These are phyloP conservation scores for Sebastes goodei DNA, from an alignment of 2,797 vertebrate species.

Conservation along the genomic window DNA sequence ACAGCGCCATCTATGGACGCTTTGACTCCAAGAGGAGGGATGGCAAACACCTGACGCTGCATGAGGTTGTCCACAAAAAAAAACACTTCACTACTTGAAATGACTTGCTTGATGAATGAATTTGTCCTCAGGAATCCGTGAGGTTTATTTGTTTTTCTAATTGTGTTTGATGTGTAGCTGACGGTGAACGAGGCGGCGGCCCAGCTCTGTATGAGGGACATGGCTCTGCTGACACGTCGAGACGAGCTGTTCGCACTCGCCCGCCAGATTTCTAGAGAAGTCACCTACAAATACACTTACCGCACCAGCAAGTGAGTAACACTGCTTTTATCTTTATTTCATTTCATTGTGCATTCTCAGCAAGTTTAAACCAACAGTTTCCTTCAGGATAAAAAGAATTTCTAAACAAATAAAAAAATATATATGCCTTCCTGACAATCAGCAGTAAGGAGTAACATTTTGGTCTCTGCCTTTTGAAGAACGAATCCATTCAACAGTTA, in stretches of 20 bases:
- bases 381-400: no score
- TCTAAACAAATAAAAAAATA: no score
- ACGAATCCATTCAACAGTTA: neutral
- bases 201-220: conserved; percentile 96
- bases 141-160: neutral
- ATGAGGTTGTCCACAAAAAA: conserved; percentile 85
- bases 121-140: neutral
- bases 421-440: no score
- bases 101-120: no score
- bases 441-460: neutral
- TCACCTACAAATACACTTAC: conserved; percentile 99
- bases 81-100: neutral
- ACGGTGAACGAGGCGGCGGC: conserved; percentile 98
- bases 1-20: conserved; percentile 97
- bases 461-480: neutral
- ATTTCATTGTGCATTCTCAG: no score
- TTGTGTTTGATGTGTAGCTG: conserved; percentile 82
- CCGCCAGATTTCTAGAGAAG: conserved; percentile 95
- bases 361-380: no score
- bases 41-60: conserved; percentile 96
- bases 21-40: conserved; percentile 98
- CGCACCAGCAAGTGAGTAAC: conserved; percentile 90
- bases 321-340: neutral
- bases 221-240: conserved; percentile 91
- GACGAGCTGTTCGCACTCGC: conserved; percentile 97